A percentile compares a stretch with the other conserved stretches of the same genome.
phyloP scores from a whole-genome alignment of 2,797 vertebrate species.

The Thalassophryne amazonica region DNA sequence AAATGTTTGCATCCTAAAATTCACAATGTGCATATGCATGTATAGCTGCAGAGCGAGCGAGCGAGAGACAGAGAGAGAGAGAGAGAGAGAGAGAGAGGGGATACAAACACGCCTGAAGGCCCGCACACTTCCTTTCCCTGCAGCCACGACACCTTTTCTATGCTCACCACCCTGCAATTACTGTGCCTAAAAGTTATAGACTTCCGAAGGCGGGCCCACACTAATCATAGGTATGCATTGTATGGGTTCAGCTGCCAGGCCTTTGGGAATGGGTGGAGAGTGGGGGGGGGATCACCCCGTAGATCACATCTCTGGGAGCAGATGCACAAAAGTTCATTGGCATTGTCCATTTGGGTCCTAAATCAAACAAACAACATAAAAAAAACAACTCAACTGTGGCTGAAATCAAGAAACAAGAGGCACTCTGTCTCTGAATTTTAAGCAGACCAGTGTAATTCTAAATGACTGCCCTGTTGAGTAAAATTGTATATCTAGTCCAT shows the following conservation, averaged over 20 bases:
- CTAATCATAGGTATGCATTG: slow-evolving; percentile 78
- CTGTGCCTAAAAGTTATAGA: slow-evolving; percentile 67
- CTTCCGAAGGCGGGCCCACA: slow-evolving; percentile 64
- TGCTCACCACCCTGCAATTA: slow-evolving; percentile 77
- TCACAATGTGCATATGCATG: slow-evolving; percentile 1
- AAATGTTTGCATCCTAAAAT: slow-evolving; percentile 25
- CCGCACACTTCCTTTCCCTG: slow-evolving; percentile 67
- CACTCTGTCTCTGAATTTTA: too few relatives aligned
- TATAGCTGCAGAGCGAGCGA: slow-evolving; percentile 2
- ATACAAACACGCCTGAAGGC: slow-evolving; percentile 65
- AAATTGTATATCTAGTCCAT: too few relatives aligned
- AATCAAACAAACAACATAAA: too few relatives aligned
- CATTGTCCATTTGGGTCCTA: slow-evolving; percentile 12
- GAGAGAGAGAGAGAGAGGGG: slow-evolving; percentile 6
- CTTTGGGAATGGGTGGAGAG: slow-evolving; percentile 69
- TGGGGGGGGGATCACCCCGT: too few relatives aligned
- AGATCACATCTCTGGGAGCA: slow-evolving; percentile 54
- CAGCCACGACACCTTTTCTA: slow-evolving; percentile 71
- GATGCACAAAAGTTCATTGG: slow-evolving; percentile 11
- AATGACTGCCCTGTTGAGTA: too few relatives aligned
- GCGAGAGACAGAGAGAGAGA: slow-evolving; percentile 6
- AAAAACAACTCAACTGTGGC: too few relatives aligned
- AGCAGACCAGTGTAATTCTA: too few relatives aligned
- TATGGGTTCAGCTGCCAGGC: slow-evolving; percentile 66
- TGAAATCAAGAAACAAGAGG: too few relatives aligned